Evolutionary conservation across 2,113 vertebrate genomes (phyloP), one percentile per base, ranked within the genome.

Genomic region (Brachyhypopomus occidentalis): DNA sequence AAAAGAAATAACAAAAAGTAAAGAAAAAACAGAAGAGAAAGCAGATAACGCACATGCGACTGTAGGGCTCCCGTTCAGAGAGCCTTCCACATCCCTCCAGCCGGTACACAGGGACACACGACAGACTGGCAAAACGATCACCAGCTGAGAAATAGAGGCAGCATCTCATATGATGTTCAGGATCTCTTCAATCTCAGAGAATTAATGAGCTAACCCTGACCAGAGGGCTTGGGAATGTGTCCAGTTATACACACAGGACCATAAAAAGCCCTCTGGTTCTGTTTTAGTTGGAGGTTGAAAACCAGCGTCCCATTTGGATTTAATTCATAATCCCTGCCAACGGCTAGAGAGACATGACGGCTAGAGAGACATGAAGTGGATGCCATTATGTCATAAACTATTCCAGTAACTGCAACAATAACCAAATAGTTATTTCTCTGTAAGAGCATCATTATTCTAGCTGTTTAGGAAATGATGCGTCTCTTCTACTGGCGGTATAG

Each of bases 161-260:
- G 14, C 34, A 19, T 8, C 8, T 71, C 5, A 45, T 59, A 41
- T 41, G 19, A 59, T 38, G 7, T 17, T 7, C 36, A 69, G 36
- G 9, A 41, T 41, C 66, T 70, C 0, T 27, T 19, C 56, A 27
- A 60, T 36, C 55, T 34, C 72, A 22, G n/a, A 75, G 30, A 75
- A 75, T 72, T 19, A 72, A 45, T 72, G 23, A 79, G 66, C 14
- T 70, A 41, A 20, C 66, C 66, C 2, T 70, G 36, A n/a, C 34
- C 7, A 22, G 27, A 34, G 66, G 8, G 0, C 17, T 16, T 2
- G 1, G 17, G 25, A 19, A 17, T 5, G 62, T 27, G 62, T 67
- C 5, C 8, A 19, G 30, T 19, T 5, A 36, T 19, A 63, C n/a
- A 12, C 23, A 23, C 5, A 22, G 25, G n/a, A 12, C 64, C 14